A percentile compares a stretch with the other conserved stretches of the same genome.
Evolutionary conservation across 2,113 vertebrate species (phyloP).

Genomic region (Solenodon paradoxus): DNA sequence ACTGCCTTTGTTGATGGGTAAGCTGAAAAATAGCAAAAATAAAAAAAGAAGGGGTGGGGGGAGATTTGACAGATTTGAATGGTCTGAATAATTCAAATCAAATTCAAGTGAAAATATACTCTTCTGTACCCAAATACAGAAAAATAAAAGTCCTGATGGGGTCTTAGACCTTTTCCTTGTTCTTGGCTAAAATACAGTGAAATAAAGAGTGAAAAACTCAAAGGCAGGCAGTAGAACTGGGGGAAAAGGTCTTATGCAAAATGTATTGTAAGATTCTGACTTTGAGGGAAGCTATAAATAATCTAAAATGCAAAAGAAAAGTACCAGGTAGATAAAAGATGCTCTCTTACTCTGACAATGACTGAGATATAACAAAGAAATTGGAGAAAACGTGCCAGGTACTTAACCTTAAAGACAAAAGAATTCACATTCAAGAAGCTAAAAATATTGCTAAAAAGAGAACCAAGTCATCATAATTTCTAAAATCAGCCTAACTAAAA

Average conservation of each 20-base stretch:
- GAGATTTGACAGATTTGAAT: neutral
- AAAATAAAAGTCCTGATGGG: neutral
- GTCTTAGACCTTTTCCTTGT: neutral
- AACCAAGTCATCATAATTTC: constrained; percentile 40
- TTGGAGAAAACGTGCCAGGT: constrained; percentile 40
- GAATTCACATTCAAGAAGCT: constrained; percentile 31
- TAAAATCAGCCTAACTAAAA: constrained; percentile 42
- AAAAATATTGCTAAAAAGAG: constrained; percentile 44
- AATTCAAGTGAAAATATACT: constrained; percentile 20
- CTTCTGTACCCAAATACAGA: neutral
- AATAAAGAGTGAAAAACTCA: constrained; percentile 29
- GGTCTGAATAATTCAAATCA: constrained; percentile 43
- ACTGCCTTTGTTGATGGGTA: neutral
- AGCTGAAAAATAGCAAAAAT: neutral
- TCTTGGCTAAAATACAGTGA: constrained; percentile 33
- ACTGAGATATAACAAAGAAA: constrained; percentile 54
- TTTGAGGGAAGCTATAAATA: constrained; percentile 66
- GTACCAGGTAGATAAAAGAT: constrained; percentile 55
- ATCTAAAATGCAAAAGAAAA: constrained; percentile 47
- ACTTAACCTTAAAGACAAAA: constrained; percentile 60
- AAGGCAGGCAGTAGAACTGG: neutral
- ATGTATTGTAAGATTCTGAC: constrained; percentile 41
- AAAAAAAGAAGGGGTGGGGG: too few relatives aligned
- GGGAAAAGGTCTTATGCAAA: constrained; percentile 27
- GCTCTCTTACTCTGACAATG: constrained; percentile 41